A percentile compares a stretch with the other conserved stretches of the same genome.
phyloP scores from a whole-genome alignment of 2,113 vertebrate genomes.

The Labeo rohita region DNA sequence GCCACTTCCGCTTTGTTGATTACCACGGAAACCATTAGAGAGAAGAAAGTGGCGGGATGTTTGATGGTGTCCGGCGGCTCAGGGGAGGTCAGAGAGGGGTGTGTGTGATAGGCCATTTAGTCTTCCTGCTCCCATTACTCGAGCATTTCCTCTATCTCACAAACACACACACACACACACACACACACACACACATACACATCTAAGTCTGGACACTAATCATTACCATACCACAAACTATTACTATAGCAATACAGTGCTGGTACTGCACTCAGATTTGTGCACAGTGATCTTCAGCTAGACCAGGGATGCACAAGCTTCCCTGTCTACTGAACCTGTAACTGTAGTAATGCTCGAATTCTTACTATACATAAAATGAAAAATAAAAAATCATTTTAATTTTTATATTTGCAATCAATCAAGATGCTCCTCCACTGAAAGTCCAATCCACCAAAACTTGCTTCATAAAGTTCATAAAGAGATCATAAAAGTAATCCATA shows the following conservation, averaged over 20 bases:
- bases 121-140: constrained; percentile 83
- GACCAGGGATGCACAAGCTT: background rate
- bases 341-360: background rate
- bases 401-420: background rate
- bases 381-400: too few relatives aligned
- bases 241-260: constrained; percentile 19
- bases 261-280: background rate
- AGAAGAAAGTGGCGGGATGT: constrained; percentile 88
- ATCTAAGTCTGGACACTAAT: constrained; percentile 75
- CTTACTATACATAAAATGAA: too few relatives aligned
- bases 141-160: constrained; percentile 81
- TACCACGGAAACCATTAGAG: constrained; percentile 89
- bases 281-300: background rate
- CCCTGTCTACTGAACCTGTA: background rate
- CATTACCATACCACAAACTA: constrained; percentile 78
- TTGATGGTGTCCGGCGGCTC: constrained; percentile 82
- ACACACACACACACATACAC: constrained; percentile 52
- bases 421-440: background rate
- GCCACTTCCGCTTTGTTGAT: constrained; percentile 85
- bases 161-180: constrained; percentile 65
- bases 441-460: background rate
- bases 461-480: background rate
- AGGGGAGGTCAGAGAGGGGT: constrained; percentile 84
- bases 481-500: background rate
- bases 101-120: constrained; percentile 83